Evolutionary conservation across 2,888 invertebrate genomes (phyloP), one percentile per base, ranked within the genome.

Genomic region (Lingula anatina): DNA sequence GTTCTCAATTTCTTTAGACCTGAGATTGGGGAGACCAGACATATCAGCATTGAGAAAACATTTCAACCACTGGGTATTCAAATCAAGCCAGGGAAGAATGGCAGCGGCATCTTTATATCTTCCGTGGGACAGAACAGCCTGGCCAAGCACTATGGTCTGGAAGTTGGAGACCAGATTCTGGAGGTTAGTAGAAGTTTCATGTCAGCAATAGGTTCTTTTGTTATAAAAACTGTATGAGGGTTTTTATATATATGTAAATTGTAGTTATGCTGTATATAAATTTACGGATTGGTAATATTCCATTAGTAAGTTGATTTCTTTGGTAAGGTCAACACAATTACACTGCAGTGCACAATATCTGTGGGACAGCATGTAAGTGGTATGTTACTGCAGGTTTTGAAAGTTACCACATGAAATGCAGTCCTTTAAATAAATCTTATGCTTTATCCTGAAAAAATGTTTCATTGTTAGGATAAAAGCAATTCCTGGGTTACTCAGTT

Each of bases 41-140:
- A 57, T 40, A 70, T 75, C 26, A 89, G 89, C 68, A 92, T 96
- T 64, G 94, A 95, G 71, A 94, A 94, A 76, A 71, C 68, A 38
- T 89, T 90, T 62, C 90, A 89, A 58, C 91, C 92, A 28, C 81
- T 96, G 39, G 96, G 95, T 9, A 94, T 96, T 60, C 90, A 93
- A 71, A 95, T 96, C 58, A 62, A 71, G 47, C 59, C 60, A 38
- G 69, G 69, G 24, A 56, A 61, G 12, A 56, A 57, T 31, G 72
- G 80, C 5, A n/a, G n/a, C n/a, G 96, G 95, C 2, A 93, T 96
- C 23, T 96, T 95, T 79, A 94, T 96, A 0, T 93, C 94, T 0
- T 89, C 90, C 2, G 95, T 96, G 5, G 88, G 86, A 66, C 91
- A 93, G 62, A 89, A 93, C 75, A 94, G 93, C 68, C 82, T 95